Conservation (phyloP, 2,113 vertebrate genomes). For the Erythrocercus mccallii region DNA sequence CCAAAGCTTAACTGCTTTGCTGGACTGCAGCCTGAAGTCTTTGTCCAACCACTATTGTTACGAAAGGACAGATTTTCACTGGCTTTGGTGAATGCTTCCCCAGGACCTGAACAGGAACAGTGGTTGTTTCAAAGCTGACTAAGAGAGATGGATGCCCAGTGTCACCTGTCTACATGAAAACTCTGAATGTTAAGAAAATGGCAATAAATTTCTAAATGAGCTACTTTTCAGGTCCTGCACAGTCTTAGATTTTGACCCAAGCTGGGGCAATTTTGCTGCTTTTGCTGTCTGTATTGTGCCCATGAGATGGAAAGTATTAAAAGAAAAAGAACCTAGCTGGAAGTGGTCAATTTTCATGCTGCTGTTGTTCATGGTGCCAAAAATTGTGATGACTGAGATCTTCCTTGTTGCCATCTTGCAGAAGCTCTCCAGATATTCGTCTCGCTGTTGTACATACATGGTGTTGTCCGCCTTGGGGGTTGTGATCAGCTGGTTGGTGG, state of each 20-base stretch:
- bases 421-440: constrained; percentile 95
- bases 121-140: neutral
- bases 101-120: neutral
- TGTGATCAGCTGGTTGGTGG: constrained; percentile 85
- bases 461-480: constrained; percentile 84
- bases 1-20: neutral
- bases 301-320: neutral
- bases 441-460: constrained; percentile 94
- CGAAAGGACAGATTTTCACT: neutral
- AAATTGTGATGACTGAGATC: constrained; percentile 93
- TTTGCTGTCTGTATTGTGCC: neutral
- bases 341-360: constrained; percentile 99
- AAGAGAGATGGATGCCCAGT: neutral
- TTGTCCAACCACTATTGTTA: neutral
- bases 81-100: neutral
- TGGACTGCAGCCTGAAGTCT: neutral
- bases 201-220: neutral
- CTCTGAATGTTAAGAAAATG: neutral
- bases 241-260: neutral
- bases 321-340: constrained; percentile 85
- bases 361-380: constrained; percentile 90
- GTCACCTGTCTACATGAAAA: neutral
- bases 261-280: neutral
- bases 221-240: neutral
- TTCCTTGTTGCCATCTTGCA: constrained; percentile 98